These are phyloP conservation scores for Lasioglossum albipes DNA, from an alignment of 1,140 invertebrate species.

Conservation along the genomic window DNA sequence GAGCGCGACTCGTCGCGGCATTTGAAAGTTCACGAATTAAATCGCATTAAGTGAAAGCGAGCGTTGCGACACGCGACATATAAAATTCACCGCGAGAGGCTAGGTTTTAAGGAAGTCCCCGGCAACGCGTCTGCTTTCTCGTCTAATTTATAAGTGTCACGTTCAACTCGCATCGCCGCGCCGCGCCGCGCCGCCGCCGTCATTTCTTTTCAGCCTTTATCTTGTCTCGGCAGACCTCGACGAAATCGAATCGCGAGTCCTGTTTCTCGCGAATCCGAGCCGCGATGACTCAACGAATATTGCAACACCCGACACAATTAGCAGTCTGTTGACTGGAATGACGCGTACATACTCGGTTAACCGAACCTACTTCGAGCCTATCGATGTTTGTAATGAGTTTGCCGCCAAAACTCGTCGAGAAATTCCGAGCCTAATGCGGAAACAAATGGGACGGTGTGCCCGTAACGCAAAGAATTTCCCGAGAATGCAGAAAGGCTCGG, in stretches of 20 bases:
- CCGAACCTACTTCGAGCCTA: too few relatives aligned
- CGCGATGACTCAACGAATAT: background rate
- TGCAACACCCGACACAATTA: background rate
- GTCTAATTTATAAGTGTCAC: slow-evolving; percentile 49
- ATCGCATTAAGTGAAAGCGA: slow-evolving; percentile 58
- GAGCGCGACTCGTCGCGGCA: background rate
- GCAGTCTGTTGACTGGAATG: background rate
- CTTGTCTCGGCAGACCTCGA: background rate
- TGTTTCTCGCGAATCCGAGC: background rate
- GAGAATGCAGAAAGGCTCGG: too few relatives aligned
- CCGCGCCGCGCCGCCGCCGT: background rate
- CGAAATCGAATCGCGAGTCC: background rate
- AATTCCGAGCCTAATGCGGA: too few relatives aligned
- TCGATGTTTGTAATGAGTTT: too few relatives aligned
- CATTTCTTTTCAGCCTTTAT: background rate
- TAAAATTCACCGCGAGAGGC: slow-evolving; percentile 37
- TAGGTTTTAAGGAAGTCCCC: slow-evolving; percentile 43
- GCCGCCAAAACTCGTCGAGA: too few relatives aligned
- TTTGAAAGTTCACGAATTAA: slow-evolving; percentile 60
- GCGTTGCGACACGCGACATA: slow-evolving; percentile 46
- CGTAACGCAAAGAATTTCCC: too few relatives aligned
- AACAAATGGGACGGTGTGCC: too few relatives aligned
- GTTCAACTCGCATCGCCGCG: slow-evolving; percentile 21
- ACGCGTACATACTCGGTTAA: background rate
- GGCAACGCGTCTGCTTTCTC: slow-evolving; percentile 37